Conservation (phyloP, 1,140 invertebrate genomes). For the Pogonomyrmex barbatus region DNA sequence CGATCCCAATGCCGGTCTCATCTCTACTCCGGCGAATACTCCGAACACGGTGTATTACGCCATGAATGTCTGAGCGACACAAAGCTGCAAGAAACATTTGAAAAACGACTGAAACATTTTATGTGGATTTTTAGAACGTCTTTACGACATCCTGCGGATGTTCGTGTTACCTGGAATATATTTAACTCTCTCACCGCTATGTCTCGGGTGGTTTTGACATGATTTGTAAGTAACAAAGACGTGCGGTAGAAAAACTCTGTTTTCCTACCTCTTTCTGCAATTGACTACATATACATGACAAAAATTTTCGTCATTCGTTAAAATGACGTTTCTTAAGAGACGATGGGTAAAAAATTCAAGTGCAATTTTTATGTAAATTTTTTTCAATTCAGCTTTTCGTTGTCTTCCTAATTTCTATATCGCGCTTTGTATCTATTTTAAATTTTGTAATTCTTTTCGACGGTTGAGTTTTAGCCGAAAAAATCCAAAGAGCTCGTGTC, state of each 20-base stretch:
- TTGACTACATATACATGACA: background rate
- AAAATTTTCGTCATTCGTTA: conserved; percentile 5
- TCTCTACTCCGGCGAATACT: conserved; percentile 79
- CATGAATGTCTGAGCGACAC: conserved; percentile 83
- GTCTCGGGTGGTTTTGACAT: background rate
- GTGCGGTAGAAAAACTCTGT: background rate
- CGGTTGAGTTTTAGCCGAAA: background rate
- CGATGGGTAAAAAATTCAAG: background rate
- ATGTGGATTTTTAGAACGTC: background rate
- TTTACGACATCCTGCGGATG: background rate
- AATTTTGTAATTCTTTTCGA: background rate
- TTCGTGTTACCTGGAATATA: background rate
- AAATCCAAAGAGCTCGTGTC: conserved; percentile 21
- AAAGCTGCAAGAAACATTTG: background rate
- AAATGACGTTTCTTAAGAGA: background rate
- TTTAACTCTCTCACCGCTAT: background rate
- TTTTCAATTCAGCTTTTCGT: background rate
- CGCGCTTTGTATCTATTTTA: background rate
- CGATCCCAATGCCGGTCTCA: conserved; percentile 75
- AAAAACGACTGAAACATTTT: background rate
- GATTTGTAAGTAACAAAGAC: background rate
- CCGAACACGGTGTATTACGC: conserved; percentile 85
- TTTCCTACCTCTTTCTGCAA: background rate
- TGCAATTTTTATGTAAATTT: background rate
- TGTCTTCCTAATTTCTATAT: background rate